These are phyloP conservation scores for Dynastes tityus DNA, from an alignment of 2,888 invertebrate genomes.

Conservation along the genomic window DNA sequence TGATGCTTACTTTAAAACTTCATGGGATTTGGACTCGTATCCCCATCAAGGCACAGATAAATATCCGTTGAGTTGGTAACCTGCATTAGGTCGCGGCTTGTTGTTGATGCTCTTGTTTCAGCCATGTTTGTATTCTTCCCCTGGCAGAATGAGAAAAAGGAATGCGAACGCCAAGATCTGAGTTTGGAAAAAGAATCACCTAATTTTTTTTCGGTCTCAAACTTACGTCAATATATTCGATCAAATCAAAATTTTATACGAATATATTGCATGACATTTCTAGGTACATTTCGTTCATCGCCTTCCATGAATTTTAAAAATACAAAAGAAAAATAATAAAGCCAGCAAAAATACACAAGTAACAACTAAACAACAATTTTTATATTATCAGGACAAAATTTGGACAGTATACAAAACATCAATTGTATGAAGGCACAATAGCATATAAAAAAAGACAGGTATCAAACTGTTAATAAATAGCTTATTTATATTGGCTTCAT, in stretches of 20 bases:
- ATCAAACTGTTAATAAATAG: constrained; percentile 28
- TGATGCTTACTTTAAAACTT: constrained; percentile 46
- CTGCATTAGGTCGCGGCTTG: constrained; percentile 36
- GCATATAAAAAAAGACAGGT: constrained; percentile 22
- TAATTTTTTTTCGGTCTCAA: constrained; percentile 21
- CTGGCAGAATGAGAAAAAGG: constrained; percentile 47
- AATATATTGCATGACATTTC: constrained; percentile 41
- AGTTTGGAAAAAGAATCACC: constrained; percentile 48
- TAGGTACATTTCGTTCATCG: constrained; percentile 49
- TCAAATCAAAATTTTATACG: constrained; percentile 7
- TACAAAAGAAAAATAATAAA: not conserved
- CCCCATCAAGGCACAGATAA: constrained; percentile 39
- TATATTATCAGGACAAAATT: constrained; percentile 49
- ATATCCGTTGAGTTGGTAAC: constrained; percentile 26
- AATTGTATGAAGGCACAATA: constrained; percentile 40
- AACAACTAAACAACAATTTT: constrained; percentile 48
- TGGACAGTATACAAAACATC: constrained; percentile 46
- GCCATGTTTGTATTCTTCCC: constrained; percentile 49
- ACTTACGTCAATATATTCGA: constrained; percentile 24
- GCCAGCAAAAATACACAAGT: constrained; percentile 27
- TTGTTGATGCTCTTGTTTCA: constrained; percentile 42
- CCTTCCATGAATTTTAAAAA: constrained; percentile 15
- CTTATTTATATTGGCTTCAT: constrained; percentile 44
- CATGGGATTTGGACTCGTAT: constrained; percentile 28
- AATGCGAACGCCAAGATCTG: constrained; percentile 41